phyloP scores from a whole-genome alignment of 2,113 vertebrate genomes.

The Percopsis transmontana region DNA sequence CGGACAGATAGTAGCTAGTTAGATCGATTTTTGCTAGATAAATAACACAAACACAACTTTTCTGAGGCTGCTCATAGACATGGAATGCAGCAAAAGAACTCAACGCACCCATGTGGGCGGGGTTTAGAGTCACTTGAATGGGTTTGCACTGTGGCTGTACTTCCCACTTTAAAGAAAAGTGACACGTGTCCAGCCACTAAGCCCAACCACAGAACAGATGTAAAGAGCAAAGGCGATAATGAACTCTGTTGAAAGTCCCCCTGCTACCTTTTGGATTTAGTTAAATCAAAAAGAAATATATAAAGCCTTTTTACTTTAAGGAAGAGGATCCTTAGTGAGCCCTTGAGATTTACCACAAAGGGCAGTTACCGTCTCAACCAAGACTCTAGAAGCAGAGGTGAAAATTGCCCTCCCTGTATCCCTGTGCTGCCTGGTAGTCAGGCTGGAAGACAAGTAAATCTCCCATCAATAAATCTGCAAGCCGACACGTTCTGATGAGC shows the following conservation, averaged over 20 bases:
- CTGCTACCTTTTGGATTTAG: neutral
- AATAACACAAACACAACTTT: no score
- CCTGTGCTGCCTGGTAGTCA: constrained; percentile 7
- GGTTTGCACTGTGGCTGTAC: no score
- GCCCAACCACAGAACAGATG: constrained; percentile 2
- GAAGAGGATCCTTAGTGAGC: neutral
- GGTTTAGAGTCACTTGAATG: no score
- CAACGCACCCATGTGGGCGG: no score
- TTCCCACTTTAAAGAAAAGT: no score
- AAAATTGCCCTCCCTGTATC: constrained; percentile 23
- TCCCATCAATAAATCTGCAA: constrained; percentile 27
- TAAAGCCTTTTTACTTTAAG: constrained; percentile 5
- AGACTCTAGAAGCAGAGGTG: constrained; percentile 5
- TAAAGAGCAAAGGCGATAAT: constrained; percentile 14
- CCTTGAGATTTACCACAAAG: constrained; percentile 11
- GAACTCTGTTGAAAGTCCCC: neutral
- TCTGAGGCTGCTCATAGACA: no score
- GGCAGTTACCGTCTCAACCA: neutral
- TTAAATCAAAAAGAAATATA: neutral
- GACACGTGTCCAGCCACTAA: neutral
- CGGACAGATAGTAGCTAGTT: no score
- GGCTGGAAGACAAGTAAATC: constrained; percentile 14
- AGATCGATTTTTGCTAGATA: no score
- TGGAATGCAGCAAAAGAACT: no score
- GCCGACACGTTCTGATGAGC: constrained; percentile 28